phyloP scores from a whole-genome alignment of 2,797 vertebrate genomes.

The Enteromius radiatus region DNA sequence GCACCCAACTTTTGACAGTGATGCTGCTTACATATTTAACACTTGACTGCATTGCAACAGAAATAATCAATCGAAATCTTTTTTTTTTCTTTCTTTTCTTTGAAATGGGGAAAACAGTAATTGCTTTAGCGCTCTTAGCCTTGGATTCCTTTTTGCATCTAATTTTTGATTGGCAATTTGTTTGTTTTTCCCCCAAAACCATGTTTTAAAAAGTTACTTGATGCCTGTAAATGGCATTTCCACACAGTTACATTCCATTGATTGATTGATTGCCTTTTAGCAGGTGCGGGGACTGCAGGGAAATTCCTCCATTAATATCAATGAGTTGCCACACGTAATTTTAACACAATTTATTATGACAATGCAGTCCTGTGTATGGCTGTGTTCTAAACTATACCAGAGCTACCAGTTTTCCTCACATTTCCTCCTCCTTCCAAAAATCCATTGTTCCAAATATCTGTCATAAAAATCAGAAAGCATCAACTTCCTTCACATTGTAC shows the following conservation, averaged over 20 bases:
- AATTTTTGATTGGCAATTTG: not conserved
- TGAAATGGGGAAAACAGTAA: not conserved
- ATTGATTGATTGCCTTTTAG: not conserved
- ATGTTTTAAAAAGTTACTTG: not conserved
- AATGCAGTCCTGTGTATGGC: slow-evolving; percentile 61
- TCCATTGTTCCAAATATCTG: slow-evolving; percentile 47
- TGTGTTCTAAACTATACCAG: slow-evolving; percentile 56
- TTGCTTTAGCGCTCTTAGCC: not conserved
- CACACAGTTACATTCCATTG: not conserved
- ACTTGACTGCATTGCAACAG: slow-evolving; percentile 6
- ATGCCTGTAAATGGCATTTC: not conserved
- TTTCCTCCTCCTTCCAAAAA: slow-evolving; percentile 56
- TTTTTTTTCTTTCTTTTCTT: not conserved
- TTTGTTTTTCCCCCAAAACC: not conserved
- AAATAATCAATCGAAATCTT: not conserved
- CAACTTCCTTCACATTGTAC: slow-evolving; percentile 36
- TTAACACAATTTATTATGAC: slow-evolving; percentile 55
- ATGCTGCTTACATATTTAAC: not conserved
- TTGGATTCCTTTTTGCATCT: not conserved
- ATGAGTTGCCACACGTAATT: slow-evolving; percentile 13
- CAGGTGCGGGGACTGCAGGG: not conserved
- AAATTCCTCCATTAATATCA: slow-evolving; percentile 24
- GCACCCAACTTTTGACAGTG: not conserved
- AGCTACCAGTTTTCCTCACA: slow-evolving; percentile 54
- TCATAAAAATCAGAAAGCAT: slow-evolving; percentile 43